Base-by-base conservation (phyloP, 2,797 vertebrate species). In the Pseudomugil tenellus region DNA sequence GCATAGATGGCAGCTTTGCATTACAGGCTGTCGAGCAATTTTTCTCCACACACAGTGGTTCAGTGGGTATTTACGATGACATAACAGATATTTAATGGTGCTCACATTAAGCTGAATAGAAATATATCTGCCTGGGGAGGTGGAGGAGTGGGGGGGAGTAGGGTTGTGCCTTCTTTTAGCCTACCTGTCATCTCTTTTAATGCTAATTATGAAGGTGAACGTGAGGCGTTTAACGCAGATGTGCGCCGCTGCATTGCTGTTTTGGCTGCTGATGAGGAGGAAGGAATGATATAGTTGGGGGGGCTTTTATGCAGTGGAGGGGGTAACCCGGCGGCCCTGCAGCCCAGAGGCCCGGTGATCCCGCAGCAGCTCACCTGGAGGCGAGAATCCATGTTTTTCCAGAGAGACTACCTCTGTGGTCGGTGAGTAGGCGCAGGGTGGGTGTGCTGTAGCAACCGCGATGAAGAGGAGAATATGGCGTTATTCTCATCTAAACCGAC, bases 401-500 rank as follows among this genome's bases (percentile, higher is more conserved):
- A 71, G 67, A 78, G 76, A 72, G 71, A 68, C 66, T 65, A 66
- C 77, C 81, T 84, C 56, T 59, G 67, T 61, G 60, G 76, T 66
- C 57, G 70, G 78, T 77, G 87, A 79, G 89, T 87, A 86, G 83
- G 86, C 80, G 85, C 84, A 66, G 81, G 79, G 81, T 85, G 85
- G 87, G 86, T 83, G 84, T 83, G 70, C 80, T 76, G 78, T 76
- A 75, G 77, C 67, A 77, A 75, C 75, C 67, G 76, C 79, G 75
- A 56, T 66, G 63, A 61, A 70, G 51, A 55, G 48, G 56, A 2
- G 46, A 71, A 72, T 53, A 59, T 62, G 76, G 21, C 1, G 23
- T 48, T 11, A 3, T 48, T 43, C 39, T 43, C 6, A 17, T 43
- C 17, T 43, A 39, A 39, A 43, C 39, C 17, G 41, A 46, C 17